phyloP scores from a whole-genome alignment of 2,888 invertebrate genomes.

The Sphaerophoria taeniata region DNA sequence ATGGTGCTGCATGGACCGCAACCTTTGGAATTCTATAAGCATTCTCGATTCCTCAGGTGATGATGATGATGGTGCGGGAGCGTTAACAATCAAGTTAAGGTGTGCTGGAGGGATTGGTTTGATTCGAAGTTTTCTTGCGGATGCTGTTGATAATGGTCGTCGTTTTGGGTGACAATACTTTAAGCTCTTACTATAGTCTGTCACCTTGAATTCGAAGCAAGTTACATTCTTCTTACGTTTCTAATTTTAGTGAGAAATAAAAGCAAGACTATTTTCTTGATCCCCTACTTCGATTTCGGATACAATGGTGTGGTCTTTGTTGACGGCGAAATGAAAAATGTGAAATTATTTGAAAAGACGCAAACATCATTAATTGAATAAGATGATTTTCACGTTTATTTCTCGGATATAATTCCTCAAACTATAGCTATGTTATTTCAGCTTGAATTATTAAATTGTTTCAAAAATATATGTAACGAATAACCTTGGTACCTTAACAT shows the following conservation, averaged over 20 bases:
- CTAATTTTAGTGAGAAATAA: constrained; percentile 44
- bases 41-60: constrained; percentile 20
- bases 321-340: constrained; percentile 72
- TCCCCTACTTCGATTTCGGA: neutral
- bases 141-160: constrained; percentile 41
- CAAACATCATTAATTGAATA: constrained; percentile 72
- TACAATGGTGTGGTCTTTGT: constrained; percentile 31
- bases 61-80: neutral
- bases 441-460: neutral
- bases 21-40: constrained; percentile 61
- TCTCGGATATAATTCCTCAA: neutral
- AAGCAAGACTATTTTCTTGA: constrained; percentile 5
- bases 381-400: constrained; percentile 57
- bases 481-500: too few species aligned
- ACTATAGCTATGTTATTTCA: neutral
- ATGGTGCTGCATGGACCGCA: constrained; percentile 65
- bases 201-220: constrained; percentile 42
- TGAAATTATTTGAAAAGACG: constrained; percentile 71
- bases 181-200: neutral
- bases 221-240: constrained; percentile 44
- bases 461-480: too few species aligned
- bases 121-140: constrained; percentile 46
- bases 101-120: neutral
- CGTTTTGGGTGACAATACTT: constrained; percentile 60
- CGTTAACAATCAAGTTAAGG: neutral